phyloP scores from a whole-genome alignment of 2,797 vertebrate species.

The Darevskia mixta region DNA sequence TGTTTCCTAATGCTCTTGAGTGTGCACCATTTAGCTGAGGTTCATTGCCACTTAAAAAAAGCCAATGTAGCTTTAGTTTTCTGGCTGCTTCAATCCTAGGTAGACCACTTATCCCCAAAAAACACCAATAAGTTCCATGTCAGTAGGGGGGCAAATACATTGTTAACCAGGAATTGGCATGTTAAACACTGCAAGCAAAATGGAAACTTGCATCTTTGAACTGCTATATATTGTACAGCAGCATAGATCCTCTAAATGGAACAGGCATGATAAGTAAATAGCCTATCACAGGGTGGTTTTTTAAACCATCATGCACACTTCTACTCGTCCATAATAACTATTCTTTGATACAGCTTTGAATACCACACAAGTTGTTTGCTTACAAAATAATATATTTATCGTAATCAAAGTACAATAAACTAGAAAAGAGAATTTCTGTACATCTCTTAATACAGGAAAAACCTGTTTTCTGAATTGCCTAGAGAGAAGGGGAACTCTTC shows the following conservation, averaged over 20 bases:
- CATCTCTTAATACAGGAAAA: neutral
- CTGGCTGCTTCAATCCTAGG: neutral
- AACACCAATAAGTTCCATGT: conserved; percentile 3
- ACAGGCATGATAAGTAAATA: neutral
- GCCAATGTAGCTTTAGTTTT: conserved; percentile 32
- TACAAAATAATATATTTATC: neutral
- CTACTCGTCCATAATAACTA: no score
- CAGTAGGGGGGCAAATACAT: neutral
- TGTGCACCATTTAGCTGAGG: neutral
- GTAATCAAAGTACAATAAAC: no score
- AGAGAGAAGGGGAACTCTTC: no score
- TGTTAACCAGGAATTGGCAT: neutral
- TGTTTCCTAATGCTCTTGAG: neutral
- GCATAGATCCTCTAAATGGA: neutral
- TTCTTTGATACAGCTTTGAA: no score
- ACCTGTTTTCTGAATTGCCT: neutral
- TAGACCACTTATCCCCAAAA: neutral
- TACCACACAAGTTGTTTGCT: neutral
- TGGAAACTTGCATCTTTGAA: neutral
- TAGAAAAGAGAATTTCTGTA: neutral
- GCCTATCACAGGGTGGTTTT: no score
- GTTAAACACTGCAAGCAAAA: neutral
- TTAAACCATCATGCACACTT: no score
- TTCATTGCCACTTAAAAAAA: neutral
- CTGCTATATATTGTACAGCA: neutral